Evolutionary conservation across 2,113 vertebrate species (phyloP).

Genomic region (Morphnarchus princeps): DNA sequence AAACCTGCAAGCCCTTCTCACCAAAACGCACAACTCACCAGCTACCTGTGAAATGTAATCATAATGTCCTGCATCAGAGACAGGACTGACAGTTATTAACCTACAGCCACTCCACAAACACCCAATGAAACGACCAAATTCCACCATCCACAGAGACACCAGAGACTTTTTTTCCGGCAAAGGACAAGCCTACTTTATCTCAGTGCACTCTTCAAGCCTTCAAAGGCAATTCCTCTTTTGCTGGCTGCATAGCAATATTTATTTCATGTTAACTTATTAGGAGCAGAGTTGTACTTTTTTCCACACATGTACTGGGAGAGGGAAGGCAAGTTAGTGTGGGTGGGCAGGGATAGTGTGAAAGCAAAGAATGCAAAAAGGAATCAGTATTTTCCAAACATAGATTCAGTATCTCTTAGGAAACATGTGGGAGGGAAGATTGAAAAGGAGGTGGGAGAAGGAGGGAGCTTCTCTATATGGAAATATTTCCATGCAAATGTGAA

Average conservation of each 20-base stretch:
- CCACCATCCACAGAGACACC: background rate
- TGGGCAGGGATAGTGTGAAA: background rate
- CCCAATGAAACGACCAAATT: background rate
- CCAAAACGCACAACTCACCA: background rate
- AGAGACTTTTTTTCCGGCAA: background rate
- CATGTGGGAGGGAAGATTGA: background rate
- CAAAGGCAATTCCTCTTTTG: background rate
- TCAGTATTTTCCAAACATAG: background rate
- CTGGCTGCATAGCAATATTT: background rate
- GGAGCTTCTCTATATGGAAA: background rate
- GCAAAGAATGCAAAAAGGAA: background rate
- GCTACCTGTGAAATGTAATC: background rate
- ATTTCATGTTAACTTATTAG: background rate
- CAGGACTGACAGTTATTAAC: background rate
- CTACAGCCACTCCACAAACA: background rate
- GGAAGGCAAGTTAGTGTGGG: background rate
- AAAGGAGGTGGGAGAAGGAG: background rate
- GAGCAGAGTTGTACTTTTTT: background rate
- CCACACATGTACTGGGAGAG: background rate
- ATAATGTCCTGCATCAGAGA: background rate
- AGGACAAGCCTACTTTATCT: background rate
- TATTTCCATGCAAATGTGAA: slow-evolving; percentile 9
- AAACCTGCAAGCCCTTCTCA: background rate
- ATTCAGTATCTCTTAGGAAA: background rate
- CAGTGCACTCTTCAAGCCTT: background rate